Base-by-base conservation (phyloP, 2,797 vertebrate genomes). In the Eospalax fontanierii region DNA sequence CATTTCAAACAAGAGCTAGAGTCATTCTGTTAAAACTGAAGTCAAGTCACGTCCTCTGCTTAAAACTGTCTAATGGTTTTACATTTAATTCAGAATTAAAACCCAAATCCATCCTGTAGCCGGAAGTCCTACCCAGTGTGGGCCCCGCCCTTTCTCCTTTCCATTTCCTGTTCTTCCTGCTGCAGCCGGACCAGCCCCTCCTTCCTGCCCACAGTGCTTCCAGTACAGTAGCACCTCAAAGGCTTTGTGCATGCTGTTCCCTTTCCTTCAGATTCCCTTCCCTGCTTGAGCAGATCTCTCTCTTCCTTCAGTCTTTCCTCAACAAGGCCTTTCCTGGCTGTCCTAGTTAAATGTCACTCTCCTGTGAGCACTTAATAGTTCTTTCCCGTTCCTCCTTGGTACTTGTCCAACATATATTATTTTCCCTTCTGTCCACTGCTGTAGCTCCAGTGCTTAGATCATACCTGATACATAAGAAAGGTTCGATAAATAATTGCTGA, bases 261-360 rank as follows among this genome's bases (percentile, higher is more conserved):
- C 21, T 65, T 63, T 65, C 18, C 83, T 74, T 68, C 80, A 38
- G 6, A 46, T 71, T 38, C 33, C 50, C 65, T 85, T 74, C 50
- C n/a, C 22, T 80, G 6, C 9, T 59, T 30, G 30, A 4, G 33
- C 10, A 74, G 54, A 79, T 19, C 6, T 24, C 11, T 92, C 61
- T 35, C 24, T 80, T 88, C 40, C 57, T 66, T 84, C 63, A 75
- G 43, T 59, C 10, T 59, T 90, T 95, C 38, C 46, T 76, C 43
- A 40, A 6, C 7, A 30, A 68, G 12, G 12, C 19, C 15, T 87
- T 81, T 79, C 71, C n/a, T n/a, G 12, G 63, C 7, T 40, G 38
- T 18, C 2, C 5, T 70, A 4, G 15, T 59, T 84, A 74, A 6
- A 54, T 18, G 54, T 84, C 38, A 40, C n/a, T 74, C 76, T 43